phyloP scores from a whole-genome alignment of 53 echinoderm and acorn worm genomes.

The Paracentrotus lividus region DNA sequence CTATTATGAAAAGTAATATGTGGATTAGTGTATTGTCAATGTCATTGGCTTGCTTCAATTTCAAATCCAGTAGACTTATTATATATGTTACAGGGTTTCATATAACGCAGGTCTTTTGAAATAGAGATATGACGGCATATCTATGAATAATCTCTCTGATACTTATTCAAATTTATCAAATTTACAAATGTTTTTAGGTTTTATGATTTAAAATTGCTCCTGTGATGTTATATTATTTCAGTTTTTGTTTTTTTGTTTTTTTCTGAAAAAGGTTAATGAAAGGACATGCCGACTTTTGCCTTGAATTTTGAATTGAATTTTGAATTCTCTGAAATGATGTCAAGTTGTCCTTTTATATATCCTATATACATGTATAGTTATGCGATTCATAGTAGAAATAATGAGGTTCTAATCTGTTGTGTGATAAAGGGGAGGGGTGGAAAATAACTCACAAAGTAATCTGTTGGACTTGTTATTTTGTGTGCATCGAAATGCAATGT shows the following conservation, averaged over 20 bases:
- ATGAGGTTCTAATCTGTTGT: neutral
- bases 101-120: neutral
- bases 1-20: neutral
- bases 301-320: neutral
- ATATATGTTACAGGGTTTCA: neutral
- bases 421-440: too few species aligned
- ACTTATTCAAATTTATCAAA: neutral
- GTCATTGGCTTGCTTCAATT: neutral
- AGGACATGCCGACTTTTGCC: neutral
- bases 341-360: neutral
- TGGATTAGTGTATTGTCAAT: neutral
- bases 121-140: neutral
- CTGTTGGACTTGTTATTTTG: neutral
- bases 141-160: neutral
- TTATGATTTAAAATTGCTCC: neutral
- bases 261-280: neutral
- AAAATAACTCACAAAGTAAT: too few species aligned
- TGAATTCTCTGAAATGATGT: neutral
- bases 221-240: neutral
- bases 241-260: neutral
- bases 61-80: neutral
- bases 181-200: neutral
- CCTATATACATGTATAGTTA: neutral
- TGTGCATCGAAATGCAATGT: conserved; percentile 51
- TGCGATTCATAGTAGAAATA: neutral